Conservation (phyloP, 2,113 vertebrate genomes). For the Conger conger region DNA sequence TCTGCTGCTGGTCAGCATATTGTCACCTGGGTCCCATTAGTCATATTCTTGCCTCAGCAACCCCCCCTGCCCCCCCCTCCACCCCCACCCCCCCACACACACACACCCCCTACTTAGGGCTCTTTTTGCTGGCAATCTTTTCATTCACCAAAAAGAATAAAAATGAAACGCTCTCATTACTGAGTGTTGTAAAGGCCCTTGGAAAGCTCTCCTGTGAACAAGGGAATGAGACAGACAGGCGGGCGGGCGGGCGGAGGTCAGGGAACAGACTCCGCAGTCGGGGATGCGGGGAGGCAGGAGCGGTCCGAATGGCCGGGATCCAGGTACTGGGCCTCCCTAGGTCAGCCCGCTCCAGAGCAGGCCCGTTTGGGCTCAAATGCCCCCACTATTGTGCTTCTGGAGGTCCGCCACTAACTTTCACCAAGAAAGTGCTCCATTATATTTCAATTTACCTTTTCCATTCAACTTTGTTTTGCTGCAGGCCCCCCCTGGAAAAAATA, state of each 20-base stretch:
- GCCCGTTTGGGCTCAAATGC: conserved; percentile 25
- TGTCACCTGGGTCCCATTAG: conserved; percentile 74
- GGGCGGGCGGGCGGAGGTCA: conserved; percentile 20
- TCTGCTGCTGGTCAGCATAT: conserved; percentile 69
- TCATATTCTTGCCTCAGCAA: conserved; percentile 69
- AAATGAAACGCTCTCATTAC: conserved; percentile 26
- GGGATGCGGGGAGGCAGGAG: no score
- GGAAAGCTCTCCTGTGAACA: conserved; percentile 28
- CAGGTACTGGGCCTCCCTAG: conserved; percentile 32
- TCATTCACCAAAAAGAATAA: conserved; percentile 25
- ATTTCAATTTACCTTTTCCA: no score
- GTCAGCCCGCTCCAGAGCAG: conserved; percentile 33
- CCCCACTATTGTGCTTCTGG: conserved; percentile 25
- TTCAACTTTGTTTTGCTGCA: no score
- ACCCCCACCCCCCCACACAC: conserved; percentile 41
- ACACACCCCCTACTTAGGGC: background rate
- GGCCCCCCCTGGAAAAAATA: no score
- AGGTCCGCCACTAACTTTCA: conserved; percentile 33
- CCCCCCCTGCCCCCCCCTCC: conserved; percentile 39
- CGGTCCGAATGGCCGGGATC: conserved; percentile 17
- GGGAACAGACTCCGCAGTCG: conserved; percentile 34
- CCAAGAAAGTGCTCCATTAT: background rate
- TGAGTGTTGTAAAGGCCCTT: conserved; percentile 16
- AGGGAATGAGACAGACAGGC: conserved; percentile 4
- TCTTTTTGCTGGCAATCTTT: conserved; percentile 26